Evolutionary conservation across 2,797 vertebrate genomes (phyloP).

Genomic region (Hemitrygon akajei): DNA sequence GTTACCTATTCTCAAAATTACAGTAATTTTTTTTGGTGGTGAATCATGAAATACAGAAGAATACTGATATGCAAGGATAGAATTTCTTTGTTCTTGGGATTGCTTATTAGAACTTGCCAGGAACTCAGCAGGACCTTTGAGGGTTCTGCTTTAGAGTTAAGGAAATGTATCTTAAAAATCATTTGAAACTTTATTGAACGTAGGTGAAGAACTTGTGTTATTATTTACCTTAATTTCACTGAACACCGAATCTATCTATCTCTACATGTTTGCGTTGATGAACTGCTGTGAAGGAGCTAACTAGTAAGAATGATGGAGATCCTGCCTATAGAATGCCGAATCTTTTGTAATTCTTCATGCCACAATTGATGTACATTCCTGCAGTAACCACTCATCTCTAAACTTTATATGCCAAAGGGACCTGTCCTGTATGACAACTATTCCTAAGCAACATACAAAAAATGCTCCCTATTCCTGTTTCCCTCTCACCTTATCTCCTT

Average conservation of each 20-base stretch:
- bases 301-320: neutral
- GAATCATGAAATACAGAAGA: neutral
- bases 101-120: neutral
- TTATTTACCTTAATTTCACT: neutral
- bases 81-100: neutral
- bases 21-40: neutral
- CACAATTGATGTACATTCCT: too few species aligned
- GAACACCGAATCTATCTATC: neutral
- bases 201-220: neutral
- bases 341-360: neutral
- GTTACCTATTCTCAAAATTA: neutral
- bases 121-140: neutral
- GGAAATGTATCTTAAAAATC: neutral
- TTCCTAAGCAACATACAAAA: too few species aligned
- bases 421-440: neutral
- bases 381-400: too few species aligned
- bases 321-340: neutral
- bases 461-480: too few species aligned
- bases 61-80: neutral
- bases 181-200: neutral
- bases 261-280: neutral
- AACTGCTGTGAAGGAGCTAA: neutral
- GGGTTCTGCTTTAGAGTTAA: neutral
- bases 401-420: too few species aligned
- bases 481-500: too few species aligned